phyloP scores from a whole-genome alignment of 2,888 invertebrate genomes.

The Iphiclides podalirius region DNA sequence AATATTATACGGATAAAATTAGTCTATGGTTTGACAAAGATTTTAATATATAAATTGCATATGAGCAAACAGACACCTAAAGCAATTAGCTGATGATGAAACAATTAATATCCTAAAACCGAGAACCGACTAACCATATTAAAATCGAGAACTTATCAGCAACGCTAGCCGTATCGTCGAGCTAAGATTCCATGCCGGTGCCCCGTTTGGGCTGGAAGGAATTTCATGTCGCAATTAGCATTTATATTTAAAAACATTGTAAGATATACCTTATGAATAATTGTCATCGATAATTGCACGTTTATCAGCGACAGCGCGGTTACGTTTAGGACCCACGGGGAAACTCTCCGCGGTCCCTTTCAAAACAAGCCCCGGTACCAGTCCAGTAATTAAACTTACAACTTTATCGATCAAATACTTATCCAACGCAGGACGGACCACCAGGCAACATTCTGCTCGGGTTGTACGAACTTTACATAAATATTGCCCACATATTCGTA shows the following conservation, averaged over 20 bases:
- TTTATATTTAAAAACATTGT: slow-evolving; percentile 22
- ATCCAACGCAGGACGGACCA: slow-evolving; percentile 62
- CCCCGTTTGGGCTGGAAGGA: slow-evolving; percentile 24
- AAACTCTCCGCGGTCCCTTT: slow-evolving; percentile 67
- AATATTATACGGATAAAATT: no score
- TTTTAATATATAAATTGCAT: no score
- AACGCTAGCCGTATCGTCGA: no score
- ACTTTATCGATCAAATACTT: slow-evolving; percentile 73
- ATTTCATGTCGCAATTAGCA: slow-evolving; percentile 24
- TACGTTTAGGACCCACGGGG: slow-evolving; percentile 27
- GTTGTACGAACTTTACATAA: slow-evolving; percentile 51
- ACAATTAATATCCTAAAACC: no score
- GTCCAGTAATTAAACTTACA: slow-evolving; percentile 77
- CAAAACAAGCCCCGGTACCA: slow-evolving; percentile 55
- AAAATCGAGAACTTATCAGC: no score
- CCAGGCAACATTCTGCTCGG: slow-evolving; percentile 56
- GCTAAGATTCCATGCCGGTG: no score
- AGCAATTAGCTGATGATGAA: no score
- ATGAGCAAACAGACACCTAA: no score
- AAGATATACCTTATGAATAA: slow-evolving; percentile 24
- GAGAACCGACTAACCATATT: no score
- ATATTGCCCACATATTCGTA: slow-evolving; percentile 55
- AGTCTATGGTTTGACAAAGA: no score
- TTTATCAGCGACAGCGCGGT: slow-evolving; percentile 21
- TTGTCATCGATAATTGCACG: slow-evolving; percentile 20